Evolutionary conservation across 1,140 invertebrate species (phyloP), one percentile per base, ranked within the genome.

Genomic region (Cotesia vestalis): DNA sequence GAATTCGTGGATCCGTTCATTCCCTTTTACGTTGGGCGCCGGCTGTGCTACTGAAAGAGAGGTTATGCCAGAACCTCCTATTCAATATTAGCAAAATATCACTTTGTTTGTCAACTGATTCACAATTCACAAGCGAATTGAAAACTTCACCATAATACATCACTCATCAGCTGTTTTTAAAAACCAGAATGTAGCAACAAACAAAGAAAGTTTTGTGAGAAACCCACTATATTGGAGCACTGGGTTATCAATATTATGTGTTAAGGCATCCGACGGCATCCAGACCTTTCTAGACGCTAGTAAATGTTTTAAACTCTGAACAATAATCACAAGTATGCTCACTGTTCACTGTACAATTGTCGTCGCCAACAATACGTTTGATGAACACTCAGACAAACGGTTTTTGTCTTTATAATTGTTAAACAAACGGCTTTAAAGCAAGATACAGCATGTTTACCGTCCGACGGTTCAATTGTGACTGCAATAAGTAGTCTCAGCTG

Each of bases 1-100:
- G 59, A 64, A 27, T 27, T 27, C 27, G 1, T 27, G 79, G 78
- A 83, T 83, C 68, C 69, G 76, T 74, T 84, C 78, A 83, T 85
- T 84, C 84, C 79, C 84, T 85, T 85, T 85, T 85, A 85, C 76
- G 73, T 77, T 75, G 80, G 78, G 82, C 78, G 78, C 81, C 80
- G 82, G 81, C 82, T 83, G 80, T 77, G 72, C 75, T 75, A 72
- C 81, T 85, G 85, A 83, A 85, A 85, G 83, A 59, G 57, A 59
- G 57, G 57, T 59, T 59, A 59, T 20, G 14, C 8, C 77, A 63
- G 27, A 27, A 27, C 27, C 27, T 27, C 27, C 27, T 27, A 27
- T 27, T 3, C 27, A 27, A 27, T 3, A 27, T 27, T 27, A 27
- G 27, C 27, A 27, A 27, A 27, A 27, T 27, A 27, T 27, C 27